Evolutionary conservation across 2,797 vertebrate species (phyloP).

Genomic region (Threskiornis aethiopicus): DNA sequence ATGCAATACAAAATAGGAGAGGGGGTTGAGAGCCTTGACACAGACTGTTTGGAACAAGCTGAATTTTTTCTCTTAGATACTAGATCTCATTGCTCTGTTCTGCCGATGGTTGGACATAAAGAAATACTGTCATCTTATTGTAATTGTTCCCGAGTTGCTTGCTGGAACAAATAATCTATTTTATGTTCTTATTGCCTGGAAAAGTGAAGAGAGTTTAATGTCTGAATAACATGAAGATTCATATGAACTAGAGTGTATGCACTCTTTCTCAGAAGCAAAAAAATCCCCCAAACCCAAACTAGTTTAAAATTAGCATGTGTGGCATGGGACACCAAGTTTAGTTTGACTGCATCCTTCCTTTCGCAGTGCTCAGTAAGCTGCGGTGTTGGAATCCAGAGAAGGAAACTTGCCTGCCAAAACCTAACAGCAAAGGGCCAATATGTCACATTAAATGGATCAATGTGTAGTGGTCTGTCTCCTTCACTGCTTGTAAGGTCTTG

Average conservation of each 20-base stretch:
- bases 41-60: background rate
- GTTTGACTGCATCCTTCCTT: conserved; percentile 25
- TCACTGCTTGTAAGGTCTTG: conserved; percentile 82
- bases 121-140: background rate
- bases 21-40: background rate
- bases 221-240: background rate
- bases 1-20: background rate
- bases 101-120: background rate
- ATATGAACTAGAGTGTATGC: background rate
- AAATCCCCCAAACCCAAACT: background rate
- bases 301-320: background rate
- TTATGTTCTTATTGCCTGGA: background rate
- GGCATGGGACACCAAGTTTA: background rate
- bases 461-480: conserved; percentile 75
- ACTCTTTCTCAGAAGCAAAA: background rate
- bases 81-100: background rate
- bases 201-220: background rate
- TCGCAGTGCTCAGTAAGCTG: conserved; percentile 90
- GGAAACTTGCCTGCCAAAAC: conserved; percentile 81
- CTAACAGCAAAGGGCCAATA: conserved; percentile 78
- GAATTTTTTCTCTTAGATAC: background rate
- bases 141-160: background rate
- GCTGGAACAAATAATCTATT: background rate
- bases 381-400: conserved; percentile 84
- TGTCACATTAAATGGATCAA: conserved; percentile 69